phyloP scores from a whole-genome alignment of 2,797 vertebrate genomes.

The Pangasius djambal region DNA sequence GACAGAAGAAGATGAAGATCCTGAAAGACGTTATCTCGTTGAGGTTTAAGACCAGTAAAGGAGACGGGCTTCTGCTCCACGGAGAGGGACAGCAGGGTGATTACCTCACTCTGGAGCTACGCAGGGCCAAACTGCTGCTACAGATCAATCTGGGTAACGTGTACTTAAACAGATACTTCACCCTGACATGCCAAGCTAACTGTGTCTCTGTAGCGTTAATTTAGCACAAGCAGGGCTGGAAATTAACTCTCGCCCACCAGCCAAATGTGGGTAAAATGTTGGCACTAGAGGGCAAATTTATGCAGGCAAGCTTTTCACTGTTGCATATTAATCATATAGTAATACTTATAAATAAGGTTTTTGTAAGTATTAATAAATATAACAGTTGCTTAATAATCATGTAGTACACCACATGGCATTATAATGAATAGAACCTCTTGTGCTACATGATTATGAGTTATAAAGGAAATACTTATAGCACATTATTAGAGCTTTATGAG shows the following conservation, averaged over 20 bases:
- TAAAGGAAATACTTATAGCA: not conserved
- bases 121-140: constrained; percentile 84
- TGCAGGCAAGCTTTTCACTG: too few relatives aligned
- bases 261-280: constrained; percentile 5
- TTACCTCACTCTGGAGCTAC: constrained; percentile 91
- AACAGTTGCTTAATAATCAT: not conserved
- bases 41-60: constrained; percentile 89
- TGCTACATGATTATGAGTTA: not conserved
- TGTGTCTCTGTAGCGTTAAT: not conserved
- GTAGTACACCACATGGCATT: not conserved
- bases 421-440: not conserved
- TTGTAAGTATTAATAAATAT: not conserved
- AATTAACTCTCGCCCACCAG: not conserved
- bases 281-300: not conserved
- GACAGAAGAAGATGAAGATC: constrained; percentile 92
- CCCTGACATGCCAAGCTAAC: not conserved
- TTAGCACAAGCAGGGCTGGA: not conserved
- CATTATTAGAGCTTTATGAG: not conserved
- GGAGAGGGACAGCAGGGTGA: constrained; percentile 97
- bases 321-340: not conserved
- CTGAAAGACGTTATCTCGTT: constrained; percentile 89
- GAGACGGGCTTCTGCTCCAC: constrained; percentile 89
- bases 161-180: not conserved
- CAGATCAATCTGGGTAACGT: constrained; percentile 89
- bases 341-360: not conserved